Percentiles rank a stretch among this genome's conserved stretches.
phyloP scores from a whole-genome alignment of 2,888 invertebrate genomes.

The Stenoptilia bipunctidactyla region DNA sequence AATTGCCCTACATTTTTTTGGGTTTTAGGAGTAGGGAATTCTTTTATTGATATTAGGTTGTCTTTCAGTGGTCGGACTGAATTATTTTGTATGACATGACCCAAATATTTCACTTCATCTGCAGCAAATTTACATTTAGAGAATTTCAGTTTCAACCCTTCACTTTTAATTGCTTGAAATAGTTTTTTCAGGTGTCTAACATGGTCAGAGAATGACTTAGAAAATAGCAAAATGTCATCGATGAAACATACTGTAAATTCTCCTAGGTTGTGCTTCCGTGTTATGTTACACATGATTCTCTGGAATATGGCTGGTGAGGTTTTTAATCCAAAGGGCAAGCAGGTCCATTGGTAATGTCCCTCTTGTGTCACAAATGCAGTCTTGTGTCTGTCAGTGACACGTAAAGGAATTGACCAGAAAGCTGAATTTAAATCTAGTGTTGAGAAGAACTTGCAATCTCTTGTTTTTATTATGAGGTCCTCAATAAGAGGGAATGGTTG shows the following conservation, averaged over 20 bases:
- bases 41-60: not conserved
- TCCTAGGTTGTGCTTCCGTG: constrained; percentile 7
- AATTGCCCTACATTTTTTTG: constrained; percentile 9
- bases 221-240: constrained; percentile 2
- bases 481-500: constrained; percentile 26
- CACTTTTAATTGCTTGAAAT: constrained; percentile 11
- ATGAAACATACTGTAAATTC: constrained; percentile 5
- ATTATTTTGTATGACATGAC: constrained; percentile 6
- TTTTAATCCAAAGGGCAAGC: constrained; percentile 11
- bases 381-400: constrained; percentile 26
- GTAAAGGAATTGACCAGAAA: constrained; percentile 34
- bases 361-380: constrained; percentile 24
- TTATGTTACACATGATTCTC: constrained; percentile 8
- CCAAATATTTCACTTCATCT: constrained; percentile 1
- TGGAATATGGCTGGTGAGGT: constrained; percentile 11
- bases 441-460: constrained; percentile 26
- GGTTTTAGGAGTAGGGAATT: not conserved
- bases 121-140: constrained; percentile 6
- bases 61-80: constrained; percentile 3
- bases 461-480: constrained; percentile 25
- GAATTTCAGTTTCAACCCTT: constrained; percentile 8
- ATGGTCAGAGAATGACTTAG: constrained; percentile 1
- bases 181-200: constrained; percentile 4
- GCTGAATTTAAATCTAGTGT: constrained; percentile 32
- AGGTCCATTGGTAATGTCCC: constrained; percentile 12